Evolutionary conservation across 2,888 invertebrate genomes (phyloP).

Genomic region (Lasiommata megera): DNA sequence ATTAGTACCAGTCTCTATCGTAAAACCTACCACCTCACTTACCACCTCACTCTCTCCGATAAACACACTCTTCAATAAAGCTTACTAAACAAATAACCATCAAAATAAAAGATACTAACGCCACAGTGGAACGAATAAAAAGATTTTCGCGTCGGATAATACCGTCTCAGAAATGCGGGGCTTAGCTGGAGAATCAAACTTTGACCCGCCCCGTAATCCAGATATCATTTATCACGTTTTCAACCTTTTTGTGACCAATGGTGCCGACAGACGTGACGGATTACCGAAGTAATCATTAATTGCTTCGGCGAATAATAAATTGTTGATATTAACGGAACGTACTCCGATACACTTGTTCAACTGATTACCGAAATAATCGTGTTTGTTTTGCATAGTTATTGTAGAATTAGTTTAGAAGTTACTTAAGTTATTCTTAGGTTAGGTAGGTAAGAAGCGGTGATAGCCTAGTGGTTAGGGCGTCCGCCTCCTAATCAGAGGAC

Average conservation of each 20-base stretch:
- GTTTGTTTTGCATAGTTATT: not conserved
- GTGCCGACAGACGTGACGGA: constrained; percentile 7
- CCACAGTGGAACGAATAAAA: constrained; percentile 15
- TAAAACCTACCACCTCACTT: too few species aligned
- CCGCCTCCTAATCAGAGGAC: too few species aligned
- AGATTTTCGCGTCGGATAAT: constrained; percentile 17
- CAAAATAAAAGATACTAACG: constrained; percentile 16
- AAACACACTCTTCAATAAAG: not conserved
- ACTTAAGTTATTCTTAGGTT: too few species aligned
- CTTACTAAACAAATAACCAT: not conserved
- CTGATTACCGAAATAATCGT: not conserved
- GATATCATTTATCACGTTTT: constrained; percentile 39
- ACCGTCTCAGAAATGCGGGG: constrained; percentile 36
- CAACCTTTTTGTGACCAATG: constrained; percentile 25
- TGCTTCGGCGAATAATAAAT: not conserved
- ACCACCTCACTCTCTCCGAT: too few species aligned
- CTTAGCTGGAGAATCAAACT: constrained; percentile 43
- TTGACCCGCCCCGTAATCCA: constrained; percentile 40
- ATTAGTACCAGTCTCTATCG: too few species aligned
- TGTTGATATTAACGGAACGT: not conserved
- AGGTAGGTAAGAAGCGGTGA: too few species aligned
- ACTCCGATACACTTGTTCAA: not conserved
- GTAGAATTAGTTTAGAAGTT: too few species aligned
- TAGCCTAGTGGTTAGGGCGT: too few species aligned
- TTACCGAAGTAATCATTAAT: constrained; percentile 8